These are phyloP conservation scores for Varecia variegata DNA, from an alignment of 2,797 vertebrate species.

Conservation along the genomic window DNA sequence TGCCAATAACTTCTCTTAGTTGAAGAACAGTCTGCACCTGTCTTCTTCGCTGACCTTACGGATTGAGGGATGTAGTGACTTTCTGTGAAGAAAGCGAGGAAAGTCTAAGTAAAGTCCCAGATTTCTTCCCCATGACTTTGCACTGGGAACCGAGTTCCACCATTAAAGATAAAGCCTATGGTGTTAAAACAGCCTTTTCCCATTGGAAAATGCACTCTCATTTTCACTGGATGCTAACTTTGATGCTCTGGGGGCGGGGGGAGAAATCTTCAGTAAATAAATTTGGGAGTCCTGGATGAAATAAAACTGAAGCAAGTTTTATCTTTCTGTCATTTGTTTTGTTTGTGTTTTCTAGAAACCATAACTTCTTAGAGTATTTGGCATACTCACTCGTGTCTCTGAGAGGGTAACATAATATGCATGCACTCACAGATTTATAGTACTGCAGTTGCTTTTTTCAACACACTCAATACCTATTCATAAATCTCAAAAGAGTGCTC, in stretches of 20 bases:
- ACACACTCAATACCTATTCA: neutral
- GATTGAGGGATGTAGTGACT: no score
- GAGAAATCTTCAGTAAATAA: neutral
- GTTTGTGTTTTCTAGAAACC: neutral
- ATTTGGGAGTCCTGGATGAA: no score
- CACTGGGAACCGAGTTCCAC: no score
- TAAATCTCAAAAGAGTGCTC: neutral
- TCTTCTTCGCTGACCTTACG: no score
- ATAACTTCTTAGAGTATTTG: neutral
- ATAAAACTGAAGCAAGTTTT: neutral
- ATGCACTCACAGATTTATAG: neutral
- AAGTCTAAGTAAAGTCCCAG: neutral
- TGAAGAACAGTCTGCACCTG: neutral
- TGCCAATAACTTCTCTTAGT: rapidly evolving
- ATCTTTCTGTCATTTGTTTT: neutral
- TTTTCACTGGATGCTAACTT: no score
- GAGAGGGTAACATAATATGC: rapidly evolving
- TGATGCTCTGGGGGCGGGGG: no score
- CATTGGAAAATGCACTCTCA: no score
- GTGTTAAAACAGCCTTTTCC: neutral
- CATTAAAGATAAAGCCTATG: rapidly evolving
- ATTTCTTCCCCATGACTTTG: neutral
- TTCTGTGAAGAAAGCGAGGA: neutral
- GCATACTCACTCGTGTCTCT: neutral
- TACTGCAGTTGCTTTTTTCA: neutral